Conservation (phyloP, 2,888 invertebrate species). For the Acrobasis suavella region DNA sequence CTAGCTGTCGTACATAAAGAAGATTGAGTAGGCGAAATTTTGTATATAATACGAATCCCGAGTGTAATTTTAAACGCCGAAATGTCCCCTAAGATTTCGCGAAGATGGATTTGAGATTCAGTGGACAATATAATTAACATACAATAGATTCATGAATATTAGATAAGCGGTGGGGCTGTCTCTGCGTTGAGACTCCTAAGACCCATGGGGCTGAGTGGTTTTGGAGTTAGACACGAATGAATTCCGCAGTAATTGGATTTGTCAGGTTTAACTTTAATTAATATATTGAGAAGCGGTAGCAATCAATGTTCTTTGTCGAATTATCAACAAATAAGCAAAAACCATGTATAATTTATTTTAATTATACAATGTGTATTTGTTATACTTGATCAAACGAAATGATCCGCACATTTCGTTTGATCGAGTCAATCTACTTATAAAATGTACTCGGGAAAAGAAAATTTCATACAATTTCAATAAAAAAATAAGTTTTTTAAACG, state of each 20-base stretch:
- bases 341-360: too few relatives aligned
- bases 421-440: too few relatives aligned
- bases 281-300: neutral
- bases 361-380: too few relatives aligned
- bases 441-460: too few relatives aligned
- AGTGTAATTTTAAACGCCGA: conserved; percentile 19
- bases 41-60: conserved; percentile 3
- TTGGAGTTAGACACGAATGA: conserved; percentile 34
- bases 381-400: too few relatives aligned
- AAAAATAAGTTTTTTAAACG: too few relatives aligned
- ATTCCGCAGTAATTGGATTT: conserved; percentile 56
- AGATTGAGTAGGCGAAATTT: conserved; percentile 16
- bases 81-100: conserved; percentile 12
- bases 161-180: conserved; percentile 38
- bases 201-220: conserved; percentile 43
- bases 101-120: conserved; percentile 9
- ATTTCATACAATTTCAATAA: too few relatives aligned
- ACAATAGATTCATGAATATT: conserved; percentile 50
- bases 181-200: conserved; percentile 27
- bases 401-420: too few relatives aligned
- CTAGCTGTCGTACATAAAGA: conserved; percentile 13
- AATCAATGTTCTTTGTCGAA: neutral
- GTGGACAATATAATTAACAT: conserved; percentile 37
- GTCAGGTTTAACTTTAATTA: conserved; percentile 25
- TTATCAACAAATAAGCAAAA: too few relatives aligned